Evolutionary conservation across 1,140 invertebrate genomes (phyloP), one percentile per base, ranked within the genome.

Genomic region (Dysdera silvatica): DNA sequence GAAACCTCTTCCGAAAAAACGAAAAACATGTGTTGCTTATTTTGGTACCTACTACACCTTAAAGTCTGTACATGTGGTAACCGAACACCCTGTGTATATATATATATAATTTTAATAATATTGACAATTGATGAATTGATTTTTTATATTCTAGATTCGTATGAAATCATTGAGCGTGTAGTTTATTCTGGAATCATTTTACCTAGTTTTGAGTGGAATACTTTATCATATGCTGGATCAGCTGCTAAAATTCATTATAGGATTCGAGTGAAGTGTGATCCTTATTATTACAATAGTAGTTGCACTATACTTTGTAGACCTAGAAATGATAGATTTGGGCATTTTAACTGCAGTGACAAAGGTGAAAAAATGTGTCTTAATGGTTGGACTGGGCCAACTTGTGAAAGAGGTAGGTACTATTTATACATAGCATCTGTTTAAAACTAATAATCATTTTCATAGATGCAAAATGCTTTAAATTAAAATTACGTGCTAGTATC

Each of bases 341-440:
- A 97, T 77, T 96, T 91, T 80, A 88, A 83, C 66, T 98, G 94
- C 78, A 89, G 87, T 10, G 82, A 86, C 32, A 67, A 67, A 20
- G 94, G 94, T 2, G 85, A 91, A 71, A 85, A 87, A 49, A 85
- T 93, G 16, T 98, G 94, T 77, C 78, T 88, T 48, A 82, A 85
- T 5, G 94, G 94, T 41, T 98, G 94, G 93, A 85, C 86, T 61
- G 92, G 91, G 54, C 84, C 87, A 71, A 82, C 96, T 28, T 97
- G 93, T 75, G 89, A 93, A 74, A 88, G 85, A 84, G 85, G 92
- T 95, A 83, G 89, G 87, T 88, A 49, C 43, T 56, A n/a, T 49
- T 12, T 26, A 26, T 49, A 14, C 16, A n/a, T n/a, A n/a, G n/a
- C n/a, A n/a, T n/a, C n/a, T n/a, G n/a, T n/a, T n/a, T n/a, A n/a